A percentile compares a stretch with the other conserved stretches of the same genome.
Evolutionary conservation across 2,113 vertebrate genomes (phyloP).

Genomic region (Drymodes brunneopygia): DNA sequence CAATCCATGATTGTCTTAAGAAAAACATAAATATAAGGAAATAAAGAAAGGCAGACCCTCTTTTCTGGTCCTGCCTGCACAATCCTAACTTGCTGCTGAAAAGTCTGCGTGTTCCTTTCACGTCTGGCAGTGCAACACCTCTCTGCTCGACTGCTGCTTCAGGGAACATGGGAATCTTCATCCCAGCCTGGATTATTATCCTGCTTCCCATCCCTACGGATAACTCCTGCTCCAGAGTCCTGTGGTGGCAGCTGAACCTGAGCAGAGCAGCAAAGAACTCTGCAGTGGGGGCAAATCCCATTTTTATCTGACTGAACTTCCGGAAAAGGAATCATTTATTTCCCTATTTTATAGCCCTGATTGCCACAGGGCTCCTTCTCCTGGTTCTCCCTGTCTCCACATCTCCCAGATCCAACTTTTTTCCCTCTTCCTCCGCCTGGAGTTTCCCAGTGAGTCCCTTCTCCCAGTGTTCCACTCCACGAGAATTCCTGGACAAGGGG

Average conservation of each 20-base stretch:
- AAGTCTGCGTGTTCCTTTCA: too few relatives aligned
- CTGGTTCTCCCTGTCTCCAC: background rate
- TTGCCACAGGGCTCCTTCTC: background rate
- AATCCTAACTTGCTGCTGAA: too few relatives aligned
- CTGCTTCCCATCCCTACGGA: background rate
- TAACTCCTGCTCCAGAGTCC: background rate
- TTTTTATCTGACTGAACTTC: too few relatives aligned
- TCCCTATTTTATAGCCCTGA: accelerated
- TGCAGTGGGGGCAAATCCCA: background rate
- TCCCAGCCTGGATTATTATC: background rate
- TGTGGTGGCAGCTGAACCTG: accelerated
- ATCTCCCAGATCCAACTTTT: background rate
- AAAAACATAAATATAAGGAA: too few relatives aligned
- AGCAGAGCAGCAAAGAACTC: background rate
- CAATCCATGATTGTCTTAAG: too few relatives aligned
- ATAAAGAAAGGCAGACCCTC: too few relatives aligned
- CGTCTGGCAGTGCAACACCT: too few relatives aligned
- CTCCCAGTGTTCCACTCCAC: background rate
- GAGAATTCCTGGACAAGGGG: background rate
- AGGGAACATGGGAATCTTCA: accelerated
- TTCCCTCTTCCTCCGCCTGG: accelerated
- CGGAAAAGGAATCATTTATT: background rate
- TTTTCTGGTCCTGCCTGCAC: too few relatives aligned
- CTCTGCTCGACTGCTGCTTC: background rate
- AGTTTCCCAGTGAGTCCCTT: background rate